Evolutionary conservation across 2,113 vertebrate species (phyloP), one percentile per base, ranked within the genome.

Genomic region (Baryphthengus martii): DNA sequence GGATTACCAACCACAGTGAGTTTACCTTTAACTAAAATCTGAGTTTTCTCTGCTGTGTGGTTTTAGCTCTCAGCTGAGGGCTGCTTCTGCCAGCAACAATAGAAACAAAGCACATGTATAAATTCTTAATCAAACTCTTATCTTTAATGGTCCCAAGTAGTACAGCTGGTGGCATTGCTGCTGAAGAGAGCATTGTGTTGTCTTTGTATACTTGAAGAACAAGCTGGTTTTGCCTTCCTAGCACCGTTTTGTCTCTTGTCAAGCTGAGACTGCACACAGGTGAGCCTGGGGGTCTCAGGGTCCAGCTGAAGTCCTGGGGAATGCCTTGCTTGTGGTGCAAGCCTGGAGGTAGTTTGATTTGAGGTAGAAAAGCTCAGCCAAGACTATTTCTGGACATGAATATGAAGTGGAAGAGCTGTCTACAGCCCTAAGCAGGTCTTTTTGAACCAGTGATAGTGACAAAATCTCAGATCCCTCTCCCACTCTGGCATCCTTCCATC

Each of bases 381-480:
- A 50, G 16, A 8, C 15, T 35, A 3, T 56, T 76, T 77, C 63
- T 62, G 50, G 33, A 5, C 35, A 33, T 7, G 25, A 63, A 59
- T 21, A 13, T 44, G 33, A 73, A 70, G 49, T 47, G 37, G n/a
- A 47, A 74, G 44, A 37, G 19, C 40, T 76, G n/a, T 21, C 44
- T 61, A 29, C 9, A 19, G 49, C 44, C 16, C 49, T 47, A 6
- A 58, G 44, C 28, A 35, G 39, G 50, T 65, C 12, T 47, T 75
- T 47, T 52, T 59, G 39, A 15, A 75, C 31, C 47, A 79, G 35
- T 0, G 0, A 25, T 17, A 0, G 0, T 12, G 12, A 44, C 29
- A 53, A 21, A 73, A 39, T 28, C 56, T 10, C 50, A 53, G 49
- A 5, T 53, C n/a, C 50, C 85, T 52, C 31, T 84, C 59, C 67